phyloP scores from a whole-genome alignment of 2,797 vertebrate species.

The Fratercula arctica region DNA sequence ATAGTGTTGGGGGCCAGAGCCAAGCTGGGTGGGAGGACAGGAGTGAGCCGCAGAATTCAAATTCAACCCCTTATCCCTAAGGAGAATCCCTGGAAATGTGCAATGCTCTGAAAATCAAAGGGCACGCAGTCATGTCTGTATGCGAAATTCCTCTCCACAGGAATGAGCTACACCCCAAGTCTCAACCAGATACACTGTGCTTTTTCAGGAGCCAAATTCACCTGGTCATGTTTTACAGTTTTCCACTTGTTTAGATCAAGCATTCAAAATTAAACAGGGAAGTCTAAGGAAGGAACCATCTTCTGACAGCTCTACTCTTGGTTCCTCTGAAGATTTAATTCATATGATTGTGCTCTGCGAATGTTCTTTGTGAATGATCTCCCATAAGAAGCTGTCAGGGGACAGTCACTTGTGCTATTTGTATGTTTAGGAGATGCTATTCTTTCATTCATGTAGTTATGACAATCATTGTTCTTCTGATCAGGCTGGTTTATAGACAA shows the following conservation, averaged over 20 bases:
- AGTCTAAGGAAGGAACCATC: neutral
- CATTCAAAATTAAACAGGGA: neutral
- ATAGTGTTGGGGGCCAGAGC: accelerated
- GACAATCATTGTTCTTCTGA: neutral
- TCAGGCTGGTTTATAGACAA: neutral
- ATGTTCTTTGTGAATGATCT: too few species aligned
- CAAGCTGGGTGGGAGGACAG: neutral
- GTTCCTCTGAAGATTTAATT: neutral
- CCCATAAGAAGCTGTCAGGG: neutral
- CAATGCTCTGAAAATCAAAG: neutral
- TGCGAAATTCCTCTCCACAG: neutral
- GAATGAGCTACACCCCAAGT: neutral
- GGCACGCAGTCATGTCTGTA: accelerated
- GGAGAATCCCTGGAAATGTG: neutral
- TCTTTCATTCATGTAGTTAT: neutral
- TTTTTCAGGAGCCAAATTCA: neutral
- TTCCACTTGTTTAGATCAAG: neutral
- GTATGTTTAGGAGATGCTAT: neutral
- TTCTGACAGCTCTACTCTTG: neutral
- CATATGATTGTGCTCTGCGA: neutral
- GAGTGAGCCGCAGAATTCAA: neutral
- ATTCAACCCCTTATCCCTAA: neutral
- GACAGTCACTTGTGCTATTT: neutral
- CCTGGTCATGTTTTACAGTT: neutral
- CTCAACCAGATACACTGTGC: neutral